A percentile compares a stretch with the other conserved stretches of the same genome.
Conservation (phyloP, 1,140 invertebrate species). For the Bombus soroeensis region DNA sequence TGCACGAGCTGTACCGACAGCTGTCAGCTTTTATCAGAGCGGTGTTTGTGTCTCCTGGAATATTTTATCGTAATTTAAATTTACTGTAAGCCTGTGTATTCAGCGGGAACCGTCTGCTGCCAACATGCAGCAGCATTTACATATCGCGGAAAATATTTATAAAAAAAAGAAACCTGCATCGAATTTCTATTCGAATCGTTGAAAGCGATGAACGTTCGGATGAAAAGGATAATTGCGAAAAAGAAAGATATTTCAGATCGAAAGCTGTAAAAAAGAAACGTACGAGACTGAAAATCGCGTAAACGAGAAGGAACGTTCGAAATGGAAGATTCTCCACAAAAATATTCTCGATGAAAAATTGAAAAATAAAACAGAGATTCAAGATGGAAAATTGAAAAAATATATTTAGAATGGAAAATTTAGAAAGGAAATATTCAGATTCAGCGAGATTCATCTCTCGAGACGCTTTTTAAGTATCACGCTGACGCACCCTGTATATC, state of each 20-base stretch:
- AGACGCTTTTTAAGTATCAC: background rate
- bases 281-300: background rate
- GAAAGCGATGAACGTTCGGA: background rate
- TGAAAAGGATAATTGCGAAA: background rate
- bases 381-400: background rate
- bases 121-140: background rate
- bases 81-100: background rate
- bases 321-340: too few species aligned
- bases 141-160: background rate
- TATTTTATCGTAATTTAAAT: slow-evolving; percentile 38
- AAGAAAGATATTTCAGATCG: background rate
- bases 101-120: background rate
- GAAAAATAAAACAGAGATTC: background rate
- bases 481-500: slow-evolving; percentile 34
- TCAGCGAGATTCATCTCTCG: background rate
- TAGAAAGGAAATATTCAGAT: background rate
- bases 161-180: background rate
- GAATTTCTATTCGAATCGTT: background rate
- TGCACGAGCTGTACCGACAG: background rate
- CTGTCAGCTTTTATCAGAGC: slow-evolving; percentile 19
- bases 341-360: background rate
- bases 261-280: background rate
- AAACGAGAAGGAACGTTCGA: background rate
- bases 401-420: background rate
- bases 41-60: background rate